phyloP scores from a whole-genome alignment of 1,140 invertebrate genomes.

The Campoletis sonorensis region DNA sequence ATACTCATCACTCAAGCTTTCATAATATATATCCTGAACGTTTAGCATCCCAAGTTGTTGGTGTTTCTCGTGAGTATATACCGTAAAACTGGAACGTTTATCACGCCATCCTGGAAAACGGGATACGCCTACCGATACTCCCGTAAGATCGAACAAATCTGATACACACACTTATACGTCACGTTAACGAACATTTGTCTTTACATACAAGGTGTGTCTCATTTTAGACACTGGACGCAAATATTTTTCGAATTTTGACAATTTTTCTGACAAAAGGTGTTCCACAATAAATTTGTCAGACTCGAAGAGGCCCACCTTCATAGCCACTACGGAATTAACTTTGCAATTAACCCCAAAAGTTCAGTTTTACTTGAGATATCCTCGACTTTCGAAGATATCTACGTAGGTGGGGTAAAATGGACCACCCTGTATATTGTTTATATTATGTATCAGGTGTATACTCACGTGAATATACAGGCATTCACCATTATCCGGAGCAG shows the following conservation, averaged over 20 bases:
- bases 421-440: too few relatives aligned
- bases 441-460: not conserved
- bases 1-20: not conserved
- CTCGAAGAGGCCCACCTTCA: too few relatives aligned
- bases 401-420: too few relatives aligned
- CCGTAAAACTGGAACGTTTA: constrained; percentile 36
- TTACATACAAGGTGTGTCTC: not conserved
- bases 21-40: constrained; percentile 7
- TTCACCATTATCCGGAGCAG: not conserved
- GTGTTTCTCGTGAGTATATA: not conserved
- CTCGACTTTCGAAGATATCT: too few relatives aligned
- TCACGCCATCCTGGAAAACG: constrained; percentile 32
- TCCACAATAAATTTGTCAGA: too few relatives aligned
- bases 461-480: not conserved
- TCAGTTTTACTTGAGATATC: too few relatives aligned
- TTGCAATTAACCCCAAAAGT: too few relatives aligned
- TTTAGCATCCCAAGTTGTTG: constrained; percentile 14
- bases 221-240: too few relatives aligned
- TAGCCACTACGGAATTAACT: too few relatives aligned
- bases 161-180: not conserved
- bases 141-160: not conserved
- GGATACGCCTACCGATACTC: constrained; percentile 24
- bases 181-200: not conserved
- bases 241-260: too few relatives aligned
- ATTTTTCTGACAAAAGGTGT: too few relatives aligned